Evolutionary conservation across 2,113 vertebrate genomes (phyloP), one percentile per base, ranked within the genome.

Genomic region (Silurus meridionalis): DNA sequence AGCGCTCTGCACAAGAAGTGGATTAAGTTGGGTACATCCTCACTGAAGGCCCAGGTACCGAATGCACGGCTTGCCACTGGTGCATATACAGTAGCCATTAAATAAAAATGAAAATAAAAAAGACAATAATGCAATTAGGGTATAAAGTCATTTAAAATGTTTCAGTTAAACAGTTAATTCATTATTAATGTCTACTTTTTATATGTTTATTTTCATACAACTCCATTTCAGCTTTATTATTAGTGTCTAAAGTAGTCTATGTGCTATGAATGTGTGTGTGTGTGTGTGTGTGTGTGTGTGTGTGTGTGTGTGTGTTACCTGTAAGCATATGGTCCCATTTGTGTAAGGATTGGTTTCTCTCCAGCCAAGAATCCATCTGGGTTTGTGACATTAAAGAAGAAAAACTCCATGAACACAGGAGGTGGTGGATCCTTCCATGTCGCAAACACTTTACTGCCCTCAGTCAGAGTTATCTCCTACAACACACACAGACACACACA

Each of bases 361-460:
- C 98, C 98, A 8, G 57, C 15, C 9, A 97, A 90, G 79, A 98
- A 92, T 85, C 96, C 96, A 0, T 95, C 83, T 55, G 95, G 94
- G 23, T 99, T 99, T 82, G 96, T 97, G 84, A 99, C 86, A 0
- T 98, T 98, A 90, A 97, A 99, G 89, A 99, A 98, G 92, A 96
- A 99, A 90, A 95, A 98, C 94, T 98, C 95, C 94, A 96, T 96
- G 89, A 95, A 97, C 81, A 99, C 96, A 0, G 97, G 97, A 19
- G 97, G 95, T 17, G 97, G 96, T 14, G 97, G 97, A 57, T 91
- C 94, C 91, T 96, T 96, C 98, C 98, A 99, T 71, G 95, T 93
- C 80, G 95, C 92, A 85, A 98, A 99, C 87, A 96, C 91, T 19
- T 96, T 96, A 0, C 97, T 97, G 50, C 97, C 96, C 19, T 98